Conservation (phyloP, 2,113 vertebrate species). For the Siniperca chuatsi region DNA sequence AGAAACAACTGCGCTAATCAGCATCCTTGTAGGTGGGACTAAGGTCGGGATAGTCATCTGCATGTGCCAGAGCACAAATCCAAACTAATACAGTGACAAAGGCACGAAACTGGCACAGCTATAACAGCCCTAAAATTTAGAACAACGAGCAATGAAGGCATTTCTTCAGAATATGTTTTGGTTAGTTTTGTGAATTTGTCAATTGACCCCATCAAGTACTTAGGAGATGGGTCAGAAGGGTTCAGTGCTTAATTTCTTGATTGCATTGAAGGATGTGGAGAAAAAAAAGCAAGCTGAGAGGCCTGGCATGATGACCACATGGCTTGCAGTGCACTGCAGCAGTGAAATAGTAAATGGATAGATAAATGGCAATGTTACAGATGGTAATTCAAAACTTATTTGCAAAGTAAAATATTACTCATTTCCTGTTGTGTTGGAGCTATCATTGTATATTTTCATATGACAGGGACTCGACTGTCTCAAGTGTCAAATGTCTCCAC, state of each 20-base stretch:
- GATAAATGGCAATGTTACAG: neutral
- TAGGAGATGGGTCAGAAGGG: neutral
- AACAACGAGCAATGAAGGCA: neutral
- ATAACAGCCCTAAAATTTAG: neutral
- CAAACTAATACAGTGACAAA: neutral
- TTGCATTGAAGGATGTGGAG: neutral
- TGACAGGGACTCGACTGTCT: neutral
- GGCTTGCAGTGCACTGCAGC: neutral
- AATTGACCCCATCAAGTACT: neutral
- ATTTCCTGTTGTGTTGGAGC: neutral
- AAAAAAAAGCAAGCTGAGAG: neutral
- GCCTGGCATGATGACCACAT: neutral
- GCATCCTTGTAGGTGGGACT: neutral
- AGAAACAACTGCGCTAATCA: conserved; percentile 22
- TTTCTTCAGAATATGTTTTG: neutral
- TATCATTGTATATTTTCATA: neutral
- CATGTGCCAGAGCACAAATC: neutral
- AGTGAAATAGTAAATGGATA: neutral
- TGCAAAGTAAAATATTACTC: neutral
- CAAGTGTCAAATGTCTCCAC: neutral
- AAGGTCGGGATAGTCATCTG: neutral
- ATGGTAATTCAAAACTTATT: neutral
- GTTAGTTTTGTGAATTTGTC: neutral
- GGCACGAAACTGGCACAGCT: neutral
- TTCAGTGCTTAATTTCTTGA: neutral